Evolutionary conservation across 2,888 invertebrate species (phyloP), one percentile per base, ranked within the genome.

Genomic region (Lordiphosa fenestrarum): DNA sequence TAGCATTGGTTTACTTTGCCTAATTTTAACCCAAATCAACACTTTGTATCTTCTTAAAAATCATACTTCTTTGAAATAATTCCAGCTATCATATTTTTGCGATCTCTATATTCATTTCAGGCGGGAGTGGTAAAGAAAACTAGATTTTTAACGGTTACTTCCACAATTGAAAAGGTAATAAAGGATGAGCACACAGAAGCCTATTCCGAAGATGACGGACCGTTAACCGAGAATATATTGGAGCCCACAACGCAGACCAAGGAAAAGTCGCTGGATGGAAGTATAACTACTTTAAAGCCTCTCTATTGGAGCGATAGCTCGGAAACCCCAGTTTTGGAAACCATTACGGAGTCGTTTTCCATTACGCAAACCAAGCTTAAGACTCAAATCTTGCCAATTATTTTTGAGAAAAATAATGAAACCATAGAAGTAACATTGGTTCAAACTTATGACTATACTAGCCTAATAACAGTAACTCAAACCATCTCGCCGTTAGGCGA

Each of bases 341-440:
- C 96, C 0, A 91, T 95, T 40, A 96, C 96, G 0, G 96, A 97
- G 90, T 96, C 96, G 3, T 97, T 96, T 90, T 96, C 96, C 75
- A 96, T 97, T 4, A 96, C 96, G 0, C 96, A 97, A 88, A 92
- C 94, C 7, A 93, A 96, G 91, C 90, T 96, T 13, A 96, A 96
- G 89, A 97, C 97, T 0, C 96, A 97, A 86, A 93, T 97, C 61
- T 90, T 97, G 50, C 97, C 97, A 0, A 93, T 97, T 1, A 92
- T 96, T 37, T 92, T 93, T 66, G 93, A 93, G 60, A 92, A 92
- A 12, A 93, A 93, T 60, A 93, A 95, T 71, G 74, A 85, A 19
- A 95, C 96, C 0, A 93, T 92, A 49, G 94, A 92, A 61, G 90
- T 95, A 73, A 97, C 97, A 0, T 91, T 97, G 47, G 94, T 96